Base-by-base conservation (phyloP, 2,888 invertebrate species). In the Monochamus alternatus region DNA sequence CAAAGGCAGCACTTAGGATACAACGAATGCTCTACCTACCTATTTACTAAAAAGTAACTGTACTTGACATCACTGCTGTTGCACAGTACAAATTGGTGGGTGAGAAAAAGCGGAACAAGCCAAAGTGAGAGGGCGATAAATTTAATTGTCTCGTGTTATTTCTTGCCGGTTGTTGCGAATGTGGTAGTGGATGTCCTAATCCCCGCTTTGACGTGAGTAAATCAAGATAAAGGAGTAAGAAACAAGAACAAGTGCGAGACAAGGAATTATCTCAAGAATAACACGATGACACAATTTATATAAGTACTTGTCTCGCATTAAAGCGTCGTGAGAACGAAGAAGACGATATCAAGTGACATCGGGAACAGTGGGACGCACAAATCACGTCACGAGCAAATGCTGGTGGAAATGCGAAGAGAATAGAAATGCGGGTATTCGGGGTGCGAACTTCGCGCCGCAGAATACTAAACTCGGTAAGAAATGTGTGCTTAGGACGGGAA, bases 301-400 rank as follows among this genome's bases (percentile, higher is more conserved):
- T 85, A 86, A 86, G 86, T 86, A 87, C 86, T 87, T 87, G 87
- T 86, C 85, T 84, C 84, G 82, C 86, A 86, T 87, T 86, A 86
- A 84, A 85, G 85, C 85, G 83, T 84, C 87, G 86, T 86, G 85
- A 85, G 86, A 86, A 86, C 84, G 83, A 77, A 83, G 85, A 80
- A 83, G 84, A 85, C 85, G 86, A 84, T 87, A 86, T 87, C 86
- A 86, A 87, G 87, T 87, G 87, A 87, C 87, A 86, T 85, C 82
- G 84, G 86, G 84, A 85, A 84, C 84, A 83, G 82, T 81, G 84
- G 85, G 85, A 86, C 85, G 86, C 87, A 88, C 88, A 88, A 88
- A 88, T 88, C 88, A 88, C 88, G 88, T 88, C 88, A 88, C 85
- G 85, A 87, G 87, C 88, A 88, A 88, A 88, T 87, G 88, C 86